Evolutionary conservation across 2,888 invertebrate species (phyloP).

Genomic region (Cataglyphis livida): DNA sequence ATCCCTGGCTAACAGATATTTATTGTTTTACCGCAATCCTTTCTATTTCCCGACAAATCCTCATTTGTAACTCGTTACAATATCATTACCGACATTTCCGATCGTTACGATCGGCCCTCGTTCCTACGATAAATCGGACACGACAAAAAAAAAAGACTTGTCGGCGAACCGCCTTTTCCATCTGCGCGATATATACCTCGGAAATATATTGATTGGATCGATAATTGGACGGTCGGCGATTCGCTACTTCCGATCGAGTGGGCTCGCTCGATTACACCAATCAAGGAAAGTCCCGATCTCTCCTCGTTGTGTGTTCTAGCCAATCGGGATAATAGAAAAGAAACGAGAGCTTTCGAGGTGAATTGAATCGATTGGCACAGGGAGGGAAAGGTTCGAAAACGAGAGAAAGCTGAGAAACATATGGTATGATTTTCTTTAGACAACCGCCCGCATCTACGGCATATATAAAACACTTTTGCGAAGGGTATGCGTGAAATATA

Average conservation of each 20-base stretch:
- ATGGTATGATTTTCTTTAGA: conserved; percentile 25
- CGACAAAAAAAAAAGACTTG: conserved; percentile 1
- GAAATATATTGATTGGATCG: conserved; percentile 40
- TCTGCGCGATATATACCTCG: background rate
- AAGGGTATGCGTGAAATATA: conserved; percentile 52
- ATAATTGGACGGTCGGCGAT: conserved; percentile 38
- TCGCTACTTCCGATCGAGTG: conserved; percentile 28
- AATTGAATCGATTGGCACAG: background rate
- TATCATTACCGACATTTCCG: background rate
- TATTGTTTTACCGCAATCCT: conserved; percentile 1
- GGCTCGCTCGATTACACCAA: conserved; percentile 40
- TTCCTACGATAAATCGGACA: background rate
- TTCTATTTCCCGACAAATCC: conserved; percentile 10
- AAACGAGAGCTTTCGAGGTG: conserved; percentile 27
- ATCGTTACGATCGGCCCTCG: background rate
- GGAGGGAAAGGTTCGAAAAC: conserved; percentile 9
- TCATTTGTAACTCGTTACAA: background rate
- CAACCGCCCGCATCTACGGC: conserved; percentile 8
- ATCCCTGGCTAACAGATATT: background rate
- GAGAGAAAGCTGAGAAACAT: conserved; percentile 18
- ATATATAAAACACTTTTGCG: conserved; percentile 53
- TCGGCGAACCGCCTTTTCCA: background rate
- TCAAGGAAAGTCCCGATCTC: conserved; percentile 42
- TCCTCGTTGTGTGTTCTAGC: background rate
- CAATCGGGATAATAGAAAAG: conserved; percentile 9